Evolutionary conservation across 2,113 vertebrate species (phyloP), one percentile per base, ranked within the genome.

Genomic region (Petrocephalus microphthalmus): DNA sequence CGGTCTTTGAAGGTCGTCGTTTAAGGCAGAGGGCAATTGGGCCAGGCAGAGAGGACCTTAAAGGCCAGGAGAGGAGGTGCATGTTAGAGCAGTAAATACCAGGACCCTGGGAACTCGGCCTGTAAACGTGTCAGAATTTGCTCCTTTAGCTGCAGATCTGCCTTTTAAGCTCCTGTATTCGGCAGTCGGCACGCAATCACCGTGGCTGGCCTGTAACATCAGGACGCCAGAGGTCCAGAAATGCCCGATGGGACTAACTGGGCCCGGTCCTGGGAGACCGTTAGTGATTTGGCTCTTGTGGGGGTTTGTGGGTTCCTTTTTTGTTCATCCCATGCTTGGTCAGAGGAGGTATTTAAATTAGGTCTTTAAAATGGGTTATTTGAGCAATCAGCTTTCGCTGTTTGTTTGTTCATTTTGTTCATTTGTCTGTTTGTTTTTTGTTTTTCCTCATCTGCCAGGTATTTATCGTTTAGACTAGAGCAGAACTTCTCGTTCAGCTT

Each of bases 101-200:
- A 84, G 92, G 92, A 91, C 90, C 74, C 91, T 94, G 91, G 90
- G 89, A 93, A 92, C 91, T 90, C 89, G 94, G 91, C 91, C 92
- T 94, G 90, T 95, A 95, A 95, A 95, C 91, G 93, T 95, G 94
- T 93, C 94, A 94, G 84, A 94, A 94, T 92, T 45, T 88, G 60
- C 92, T 94, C 92, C 88, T 92, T 93, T 85, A 93, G 87, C 60
- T 25, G 71, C 85, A 64, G 42, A 11, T 45, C 60, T 33, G 67
- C 87, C 42, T 87, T 89, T 90, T 90, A 91, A 90, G 90, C 88
- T 89, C 87, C 52, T 42, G 37, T 60, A 81, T 71, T 67, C 7
- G 60, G 4, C 51, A 78, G 81, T 60, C 10, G 3, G 47, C 57
- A 33, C 6, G 7, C 84, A 88, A 53, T 22, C 47, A 2, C n/a